Evolutionary conservation across 53 echinoderm and acorn worm genomes (phyloP), one percentile per base, ranked within the genome.

Genomic region (Mesocentrotus franciscanus): DNA sequence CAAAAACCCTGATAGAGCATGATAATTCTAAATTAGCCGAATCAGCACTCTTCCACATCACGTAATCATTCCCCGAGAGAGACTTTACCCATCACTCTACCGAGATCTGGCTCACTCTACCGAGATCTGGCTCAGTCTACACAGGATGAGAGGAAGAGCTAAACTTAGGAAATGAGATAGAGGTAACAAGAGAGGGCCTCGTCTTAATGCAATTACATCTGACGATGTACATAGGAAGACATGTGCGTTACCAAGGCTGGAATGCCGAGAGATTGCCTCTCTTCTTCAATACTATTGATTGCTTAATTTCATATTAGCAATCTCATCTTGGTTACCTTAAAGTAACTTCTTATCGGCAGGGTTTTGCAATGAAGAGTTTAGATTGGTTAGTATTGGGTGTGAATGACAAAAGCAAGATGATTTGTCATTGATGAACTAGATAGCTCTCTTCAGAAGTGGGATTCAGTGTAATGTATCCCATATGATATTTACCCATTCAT

Each of bases 121-220:
- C n/a, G 11, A 56, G n/a, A 76, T 57, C 56, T 93, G 42, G 36
- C 30, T 93, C 81, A 29, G 92, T 70, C 74, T 79, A 57, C 78
- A 83, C 57, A 35, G 94, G 79, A 32, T 81, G 32, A 93, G 94
- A 60, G 60, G 35, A 58, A 30, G 59, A 81, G 94, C 83, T 93
- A 81, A 93, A 93, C 94, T 93, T 93, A 81, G 94, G 94, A 93
- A 94, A 70, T 94, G 95, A 94, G 85, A 94, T 55, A 35, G 68
- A 15, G 56, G 95, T 66, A 94, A 94, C 56, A 61, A 27, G 95
- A 94, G 95, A 94, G 56, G 42, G 87, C 66, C 68, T 49, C 29
- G 87, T 68, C 87, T 85, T 94, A 94, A 85, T 85, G 49, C 56
- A 94, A 94, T 94, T 94, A 94, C 39, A 49, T 94, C 70, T 94